These are phyloP conservation scores for Capreolus pygargus DNA, from an alignment of 2,113 vertebrate species.

Conservation along the genomic window DNA sequence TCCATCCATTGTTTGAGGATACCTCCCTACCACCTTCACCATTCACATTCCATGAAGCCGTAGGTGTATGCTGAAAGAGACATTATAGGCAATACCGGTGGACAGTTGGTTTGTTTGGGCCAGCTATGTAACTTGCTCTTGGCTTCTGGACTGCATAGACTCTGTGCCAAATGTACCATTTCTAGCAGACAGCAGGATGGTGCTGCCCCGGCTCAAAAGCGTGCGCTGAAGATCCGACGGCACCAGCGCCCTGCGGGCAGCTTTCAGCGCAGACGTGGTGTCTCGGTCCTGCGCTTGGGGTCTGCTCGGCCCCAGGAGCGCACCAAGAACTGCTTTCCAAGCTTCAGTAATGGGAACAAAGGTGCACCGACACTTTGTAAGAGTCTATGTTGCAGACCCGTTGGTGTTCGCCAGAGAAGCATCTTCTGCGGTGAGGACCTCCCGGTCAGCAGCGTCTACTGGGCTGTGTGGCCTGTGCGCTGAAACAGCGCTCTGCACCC, in stretches of 20 bases:
- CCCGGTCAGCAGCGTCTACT: neutral
- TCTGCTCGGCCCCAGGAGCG: neutral
- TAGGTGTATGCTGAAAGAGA: neutral
- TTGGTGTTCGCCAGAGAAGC: neutral
- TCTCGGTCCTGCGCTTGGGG: neutral
- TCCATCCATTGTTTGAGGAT: neutral
- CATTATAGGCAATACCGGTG: neutral
- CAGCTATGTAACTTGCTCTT: neutral
- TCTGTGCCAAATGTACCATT: neutral
- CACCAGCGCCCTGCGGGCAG: neutral
- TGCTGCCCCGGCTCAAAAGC: neutral
- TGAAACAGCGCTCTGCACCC: neutral
- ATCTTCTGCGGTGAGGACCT: neutral
- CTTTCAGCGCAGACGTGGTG: neutral
- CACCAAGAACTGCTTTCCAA: neutral
- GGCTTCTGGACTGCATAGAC: neutral
- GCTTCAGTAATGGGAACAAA: neutral
- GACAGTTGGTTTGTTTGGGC: neutral
- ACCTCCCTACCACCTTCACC: neutral
- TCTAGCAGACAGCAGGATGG: neutral
- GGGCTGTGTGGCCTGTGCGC: neutral
- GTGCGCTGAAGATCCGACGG: neutral
- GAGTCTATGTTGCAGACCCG: neutral
- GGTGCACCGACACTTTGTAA: neutral
- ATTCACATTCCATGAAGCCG: neutral